A percentile compares a stretch with the other conserved stretches of the same genome.
phyloP scores from a whole-genome alignment of 2,113 vertebrate genomes.

The Circaetus cinerascens region DNA sequence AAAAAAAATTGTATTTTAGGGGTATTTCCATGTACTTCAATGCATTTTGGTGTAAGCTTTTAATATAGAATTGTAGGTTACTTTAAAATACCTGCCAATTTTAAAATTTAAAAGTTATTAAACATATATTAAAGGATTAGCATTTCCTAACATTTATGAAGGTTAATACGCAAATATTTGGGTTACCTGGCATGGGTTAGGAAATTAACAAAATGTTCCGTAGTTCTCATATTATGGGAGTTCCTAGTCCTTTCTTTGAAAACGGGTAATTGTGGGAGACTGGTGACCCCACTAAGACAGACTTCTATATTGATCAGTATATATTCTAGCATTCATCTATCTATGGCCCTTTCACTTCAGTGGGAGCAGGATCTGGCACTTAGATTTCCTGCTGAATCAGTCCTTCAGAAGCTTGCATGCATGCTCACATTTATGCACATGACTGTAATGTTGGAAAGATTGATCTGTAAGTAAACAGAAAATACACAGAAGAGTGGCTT shows the following conservation, averaged over 20 bases:
- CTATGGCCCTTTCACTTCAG: not conserved
- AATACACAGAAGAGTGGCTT: not conserved
- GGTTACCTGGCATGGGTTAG: not conserved
- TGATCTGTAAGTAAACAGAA: not conserved
- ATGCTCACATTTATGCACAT: not conserved
- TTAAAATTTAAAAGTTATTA: not conserved
- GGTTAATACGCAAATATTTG: not conserved
- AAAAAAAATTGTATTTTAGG: not conserved
- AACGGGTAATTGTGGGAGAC: not conserved
- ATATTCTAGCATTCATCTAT: not conserved
- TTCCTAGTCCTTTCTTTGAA: not conserved
- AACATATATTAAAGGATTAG: not conserved
- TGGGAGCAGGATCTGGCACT: not conserved
- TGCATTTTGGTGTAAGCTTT: not conserved
- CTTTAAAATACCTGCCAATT: not conserved
- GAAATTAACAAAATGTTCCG: not conserved
- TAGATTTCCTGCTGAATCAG: not conserved
- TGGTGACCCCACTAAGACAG: not conserved
- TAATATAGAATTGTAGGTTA: not conserved
- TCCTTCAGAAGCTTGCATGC: not conserved
- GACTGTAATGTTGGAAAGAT: not conserved
- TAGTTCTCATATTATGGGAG: not conserved
- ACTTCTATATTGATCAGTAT: accelerated
- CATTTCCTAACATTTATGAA: not conserved
- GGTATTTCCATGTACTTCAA: not conserved